These are phyloP conservation scores for Tipula vernalis DNA, from an alignment of 2,888 invertebrate species.

Conservation along the genomic window DNA sequence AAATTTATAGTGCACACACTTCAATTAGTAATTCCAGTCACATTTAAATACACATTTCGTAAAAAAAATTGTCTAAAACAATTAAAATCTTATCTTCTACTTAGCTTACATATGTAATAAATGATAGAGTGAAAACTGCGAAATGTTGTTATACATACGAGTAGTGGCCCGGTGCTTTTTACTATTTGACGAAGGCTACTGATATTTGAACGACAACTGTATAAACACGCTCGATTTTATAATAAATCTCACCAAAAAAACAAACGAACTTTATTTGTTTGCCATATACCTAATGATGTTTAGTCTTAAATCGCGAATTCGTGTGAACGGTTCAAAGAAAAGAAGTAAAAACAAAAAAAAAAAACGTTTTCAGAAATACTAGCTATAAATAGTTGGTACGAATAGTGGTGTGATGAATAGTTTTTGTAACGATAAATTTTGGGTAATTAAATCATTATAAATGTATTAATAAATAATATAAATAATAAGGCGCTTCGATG, in stretches of 20 bases:
- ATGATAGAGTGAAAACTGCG: not conserved
- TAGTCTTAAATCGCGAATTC: not conserved
- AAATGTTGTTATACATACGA: not conserved
- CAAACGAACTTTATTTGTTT: not conserved
- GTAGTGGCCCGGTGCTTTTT: not conserved
- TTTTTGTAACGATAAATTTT: not conserved
- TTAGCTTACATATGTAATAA: not conserved
- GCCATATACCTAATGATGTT: not conserved
- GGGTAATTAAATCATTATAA: not conserved
- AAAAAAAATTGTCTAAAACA: not conserved
- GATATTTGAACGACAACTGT: not conserved
- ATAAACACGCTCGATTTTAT: not conserved
- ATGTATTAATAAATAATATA: not conserved
- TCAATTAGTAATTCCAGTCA: not conserved
- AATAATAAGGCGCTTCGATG: not conserved
- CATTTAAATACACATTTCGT: not conserved
- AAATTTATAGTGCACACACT: not conserved
- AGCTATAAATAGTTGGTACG: not conserved
- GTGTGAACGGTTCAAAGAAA: not conserved
- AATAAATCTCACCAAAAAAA: not conserved
- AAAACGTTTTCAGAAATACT: not conserved
- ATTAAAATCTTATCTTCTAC: not conserved
- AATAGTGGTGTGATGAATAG: not conserved
- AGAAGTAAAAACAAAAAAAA: not conserved
- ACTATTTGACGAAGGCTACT: not conserved